A percentile compares a stretch with the other conserved stretches of the same genome.
Evolutionary conservation across 2,113 vertebrate species (phyloP).

Genomic region (Colossoma macropomum): DNA sequence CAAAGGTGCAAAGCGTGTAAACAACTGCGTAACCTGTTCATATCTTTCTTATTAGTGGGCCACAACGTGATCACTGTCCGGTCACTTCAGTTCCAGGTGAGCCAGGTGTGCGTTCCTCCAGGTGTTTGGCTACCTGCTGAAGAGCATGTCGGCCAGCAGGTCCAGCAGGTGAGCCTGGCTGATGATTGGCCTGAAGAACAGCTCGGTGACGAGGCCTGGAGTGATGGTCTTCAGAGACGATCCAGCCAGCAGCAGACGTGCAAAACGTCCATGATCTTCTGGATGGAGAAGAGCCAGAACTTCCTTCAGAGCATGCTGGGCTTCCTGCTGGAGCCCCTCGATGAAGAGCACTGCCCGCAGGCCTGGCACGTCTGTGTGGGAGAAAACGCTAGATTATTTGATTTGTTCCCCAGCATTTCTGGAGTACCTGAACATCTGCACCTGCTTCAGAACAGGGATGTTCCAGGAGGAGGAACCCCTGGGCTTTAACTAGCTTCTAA

Average conservation of each 20-base stretch:
- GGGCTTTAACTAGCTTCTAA: too few species aligned
- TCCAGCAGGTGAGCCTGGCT: conserved; percentile 82
- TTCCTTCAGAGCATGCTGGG: conserved; percentile 84
- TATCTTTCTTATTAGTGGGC: not conserved
- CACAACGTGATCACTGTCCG: too few species aligned
- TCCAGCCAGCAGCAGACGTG: conserved; percentile 79
- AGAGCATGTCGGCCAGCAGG: conserved; percentile 86
- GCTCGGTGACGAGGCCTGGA: conserved; percentile 81
- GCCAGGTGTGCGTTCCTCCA: not conserved
- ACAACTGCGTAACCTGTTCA: not conserved
- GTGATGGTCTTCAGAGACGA: conserved; percentile 84
- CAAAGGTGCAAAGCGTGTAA: conserved; percentile 28
- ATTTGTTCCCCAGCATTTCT: not conserved
- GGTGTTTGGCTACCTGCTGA: conserved; percentile 63
- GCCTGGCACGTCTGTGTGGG: conserved; percentile 80
- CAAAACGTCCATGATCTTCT: conserved; percentile 77
- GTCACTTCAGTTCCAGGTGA: not conserved
- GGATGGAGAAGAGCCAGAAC: conserved; percentile 81
- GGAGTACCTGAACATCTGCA: too few species aligned
- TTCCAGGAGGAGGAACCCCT: too few species aligned
- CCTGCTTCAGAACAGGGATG: too few species aligned
- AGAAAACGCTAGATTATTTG: conserved; percentile 9
- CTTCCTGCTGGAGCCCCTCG: conserved; percentile 84
- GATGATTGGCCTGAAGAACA: conserved; percentile 90
- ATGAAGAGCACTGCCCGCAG: conserved; percentile 80